Evolutionary conservation across 2,797 vertebrate species (phyloP).

Genomic region (Phaenicophaeus curvirostris): DNA sequence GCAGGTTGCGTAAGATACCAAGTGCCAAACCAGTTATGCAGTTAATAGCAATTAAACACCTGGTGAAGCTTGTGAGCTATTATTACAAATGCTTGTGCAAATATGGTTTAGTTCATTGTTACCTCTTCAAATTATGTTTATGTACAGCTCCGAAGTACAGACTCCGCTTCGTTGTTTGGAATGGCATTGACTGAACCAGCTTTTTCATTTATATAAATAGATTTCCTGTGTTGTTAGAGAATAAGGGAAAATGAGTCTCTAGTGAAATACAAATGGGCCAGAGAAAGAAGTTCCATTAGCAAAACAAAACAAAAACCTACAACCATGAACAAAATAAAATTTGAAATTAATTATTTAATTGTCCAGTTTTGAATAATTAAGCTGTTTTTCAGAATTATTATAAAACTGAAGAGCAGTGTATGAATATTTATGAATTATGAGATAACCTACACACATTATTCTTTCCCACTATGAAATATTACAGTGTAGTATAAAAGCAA

Average conservation of each 20-base stretch:
- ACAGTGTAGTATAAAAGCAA: background rate
- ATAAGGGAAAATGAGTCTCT: background rate
- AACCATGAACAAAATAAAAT: background rate
- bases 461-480: background rate
- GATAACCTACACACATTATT: background rate
- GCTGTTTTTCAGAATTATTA: background rate
- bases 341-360: background rate
- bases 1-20: background rate
- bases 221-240: background rate
- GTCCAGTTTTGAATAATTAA: background rate
- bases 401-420: background rate
- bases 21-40: background rate
- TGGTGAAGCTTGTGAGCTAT: background rate
- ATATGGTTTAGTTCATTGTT: constrained; percentile 39
- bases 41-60: background rate
- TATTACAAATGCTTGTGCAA: constrained; percentile 41
- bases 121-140: constrained; percentile 30
- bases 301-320: background rate
- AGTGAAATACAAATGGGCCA: background rate
- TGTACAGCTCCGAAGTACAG: background rate
- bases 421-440: background rate
- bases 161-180: constrained; percentile 18
- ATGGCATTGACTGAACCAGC: background rate
- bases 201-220: background rate
- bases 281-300: background rate